Conservation (phyloP, 2,797 vertebrate species). For the Onychomys torridus region DNA sequence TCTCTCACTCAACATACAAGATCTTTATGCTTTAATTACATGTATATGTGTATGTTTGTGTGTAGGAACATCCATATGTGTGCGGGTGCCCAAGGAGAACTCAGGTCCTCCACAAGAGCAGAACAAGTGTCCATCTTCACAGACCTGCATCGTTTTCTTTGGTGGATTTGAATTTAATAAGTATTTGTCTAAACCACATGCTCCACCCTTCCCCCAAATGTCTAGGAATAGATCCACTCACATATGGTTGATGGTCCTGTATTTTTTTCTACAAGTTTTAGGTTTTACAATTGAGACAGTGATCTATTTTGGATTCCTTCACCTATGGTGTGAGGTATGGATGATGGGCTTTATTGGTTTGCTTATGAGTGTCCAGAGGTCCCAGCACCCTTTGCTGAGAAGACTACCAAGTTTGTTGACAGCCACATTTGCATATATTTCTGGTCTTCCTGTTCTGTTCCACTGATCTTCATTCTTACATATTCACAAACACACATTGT, state of each 20-base stretch:
- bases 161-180: not conserved
- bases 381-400: not conserved
- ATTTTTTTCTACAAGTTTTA: not conserved
- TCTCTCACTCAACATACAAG: not conserved
- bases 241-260: not conserved
- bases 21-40: not conserved
- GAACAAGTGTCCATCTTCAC: not conserved
- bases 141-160: not conserved
- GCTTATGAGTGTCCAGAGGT: not conserved
- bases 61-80: too few relatives aligned
- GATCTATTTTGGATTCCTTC: not conserved
- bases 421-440: not conserved
- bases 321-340: not conserved
- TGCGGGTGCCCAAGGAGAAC: not conserved
- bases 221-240: not conserved
- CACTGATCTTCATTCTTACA: not conserved
- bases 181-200: not conserved
- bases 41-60: not conserved
- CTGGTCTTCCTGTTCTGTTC: not conserved
- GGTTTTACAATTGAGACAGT: not conserved
- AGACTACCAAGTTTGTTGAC: not conserved
- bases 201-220: too few relatives aligned
- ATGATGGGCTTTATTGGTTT: not conserved
- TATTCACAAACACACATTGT: not conserved
- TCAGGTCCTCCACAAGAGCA: not conserved